Conservation (phyloP, 2,888 invertebrate genomes). For the Lasioglossum villosulum region DNA sequence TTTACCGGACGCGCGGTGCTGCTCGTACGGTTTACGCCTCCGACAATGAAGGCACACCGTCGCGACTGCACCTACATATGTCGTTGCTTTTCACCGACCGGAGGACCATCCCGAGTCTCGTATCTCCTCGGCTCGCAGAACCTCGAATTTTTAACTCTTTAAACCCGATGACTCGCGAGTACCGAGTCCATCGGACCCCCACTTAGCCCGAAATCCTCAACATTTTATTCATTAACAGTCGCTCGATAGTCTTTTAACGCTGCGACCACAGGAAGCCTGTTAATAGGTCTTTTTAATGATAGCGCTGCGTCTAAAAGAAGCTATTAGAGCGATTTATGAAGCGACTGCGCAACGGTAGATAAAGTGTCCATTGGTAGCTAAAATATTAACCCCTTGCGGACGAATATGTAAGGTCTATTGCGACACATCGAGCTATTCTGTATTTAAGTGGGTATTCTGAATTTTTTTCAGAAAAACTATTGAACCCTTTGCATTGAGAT, state of each 20-base stretch:
- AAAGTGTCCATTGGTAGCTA: neutral
- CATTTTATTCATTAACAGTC: neutral
- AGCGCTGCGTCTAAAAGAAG: neutral
- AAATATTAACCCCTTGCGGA: neutral
- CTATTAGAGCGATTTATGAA: neutral
- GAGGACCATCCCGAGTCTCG: neutral
- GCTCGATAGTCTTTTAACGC: neutral
- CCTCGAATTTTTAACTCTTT: neutral
- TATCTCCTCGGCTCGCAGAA: neutral
- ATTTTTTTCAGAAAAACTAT: neutral
- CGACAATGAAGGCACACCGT: slow-evolving; percentile 19
- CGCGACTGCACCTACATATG: slow-evolving; percentile 18
- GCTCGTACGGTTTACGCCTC: slow-evolving; percentile 24
- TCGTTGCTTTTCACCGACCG: slow-evolving; percentile 25
- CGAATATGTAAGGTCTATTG: neutral
- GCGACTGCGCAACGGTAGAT: slow-evolving; percentile 1
- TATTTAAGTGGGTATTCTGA: neutral
- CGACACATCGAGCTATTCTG: neutral
- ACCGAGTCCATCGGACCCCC: neutral
- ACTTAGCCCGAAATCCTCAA: neutral
- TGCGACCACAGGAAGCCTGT: neutral
- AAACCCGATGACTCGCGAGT: neutral
- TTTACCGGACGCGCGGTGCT: slow-evolving; percentile 17
- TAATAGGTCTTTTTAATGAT: neutral
- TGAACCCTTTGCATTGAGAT: neutral